A percentile compares a stretch with the other conserved stretches of the same genome.
Conservation (phyloP, 2,113 vertebrate genomes). For the Notiomystis cincta region DNA sequence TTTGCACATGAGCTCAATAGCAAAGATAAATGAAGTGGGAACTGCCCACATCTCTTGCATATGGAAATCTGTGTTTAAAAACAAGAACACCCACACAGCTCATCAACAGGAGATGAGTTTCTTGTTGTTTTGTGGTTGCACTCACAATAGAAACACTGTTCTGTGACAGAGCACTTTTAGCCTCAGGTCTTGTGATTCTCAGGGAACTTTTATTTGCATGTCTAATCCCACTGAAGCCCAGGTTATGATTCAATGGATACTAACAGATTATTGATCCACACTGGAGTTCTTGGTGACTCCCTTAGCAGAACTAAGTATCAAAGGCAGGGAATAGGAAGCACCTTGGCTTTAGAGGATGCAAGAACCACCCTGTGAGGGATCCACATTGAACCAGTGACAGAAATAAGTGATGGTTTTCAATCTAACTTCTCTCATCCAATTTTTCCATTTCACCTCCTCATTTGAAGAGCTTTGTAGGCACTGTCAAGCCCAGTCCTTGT, state of each 20-base stretch:
- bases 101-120: background rate
- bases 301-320: background rate
- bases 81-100: slow-evolving; percentile 26
- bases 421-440: background rate
- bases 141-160: background rate
- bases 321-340: background rate
- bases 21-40: slow-evolving; percentile 3
- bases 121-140: background rate
- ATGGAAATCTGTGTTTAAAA: slow-evolving; percentile 15
- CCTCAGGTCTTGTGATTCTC: background rate
- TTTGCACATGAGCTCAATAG: background rate
- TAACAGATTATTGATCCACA: background rate
- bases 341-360: background rate
- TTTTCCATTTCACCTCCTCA: background rate
- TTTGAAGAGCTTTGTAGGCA: background rate
- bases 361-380: background rate
- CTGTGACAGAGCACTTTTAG: background rate
- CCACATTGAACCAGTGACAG: background rate
- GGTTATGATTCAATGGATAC: background rate
- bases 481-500: background rate
- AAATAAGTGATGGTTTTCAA: background rate
- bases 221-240: background rate
- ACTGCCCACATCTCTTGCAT: background rate
- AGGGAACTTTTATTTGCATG: background rate
- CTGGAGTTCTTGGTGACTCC: background rate